Evolutionary conservation across 2,888 invertebrate species (phyloP), one percentile per base, ranked within the genome.

Genomic region (Tyria jacobaeae): DNA sequence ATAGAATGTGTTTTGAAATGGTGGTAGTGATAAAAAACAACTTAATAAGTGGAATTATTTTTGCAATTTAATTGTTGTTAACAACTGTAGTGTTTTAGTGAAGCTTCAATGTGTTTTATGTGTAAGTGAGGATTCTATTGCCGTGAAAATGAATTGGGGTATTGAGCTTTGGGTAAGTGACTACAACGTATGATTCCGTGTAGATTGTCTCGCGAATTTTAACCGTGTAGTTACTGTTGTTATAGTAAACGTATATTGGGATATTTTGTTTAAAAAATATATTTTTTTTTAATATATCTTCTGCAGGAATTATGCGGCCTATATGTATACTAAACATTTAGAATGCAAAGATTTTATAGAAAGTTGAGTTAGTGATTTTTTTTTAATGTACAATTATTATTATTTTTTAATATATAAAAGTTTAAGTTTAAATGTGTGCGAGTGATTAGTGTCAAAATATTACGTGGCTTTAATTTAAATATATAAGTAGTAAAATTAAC

Each of bases 151-250:
- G 95, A 95, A 95, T 92, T 95, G 95, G 95, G 95, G 95, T 89
- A 95, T 95, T 66, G 95, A 95, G 92, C 95, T 95, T 89, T 95
- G 95, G 95, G 95, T 95, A 91, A 95, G 95, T 94, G 68, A 75
- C 66, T 73, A 77, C 72, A 67, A 76, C 66, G 75, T 68, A 73
- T 66, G 66, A 71, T 76, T 78, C 72, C 66, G 49, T 76, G 72
- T 78, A 76, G 59, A 71, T 71, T 71, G 70, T 60, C 57, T 67
- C 64, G 71, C 56, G 66, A 70, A 67, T 71, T 73, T 70, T 71
- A 77, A 69, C 75, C 73, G 62, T 66, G 27, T 76, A 74, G 37
- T 60, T 77, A 53, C 63, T 71, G 66, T 77, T 75, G 60, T 67
- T 62, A 66, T 15, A 41, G 17, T 64, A 57, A 68, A 68, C 51